A percentile compares a stretch with the other conserved stretches of the same genome.
These are phyloP conservation scores for Oncorhynchus gorbuscha DNA, from an alignment of 2,113 vertebrate genomes.

Conservation along the genomic window DNA sequence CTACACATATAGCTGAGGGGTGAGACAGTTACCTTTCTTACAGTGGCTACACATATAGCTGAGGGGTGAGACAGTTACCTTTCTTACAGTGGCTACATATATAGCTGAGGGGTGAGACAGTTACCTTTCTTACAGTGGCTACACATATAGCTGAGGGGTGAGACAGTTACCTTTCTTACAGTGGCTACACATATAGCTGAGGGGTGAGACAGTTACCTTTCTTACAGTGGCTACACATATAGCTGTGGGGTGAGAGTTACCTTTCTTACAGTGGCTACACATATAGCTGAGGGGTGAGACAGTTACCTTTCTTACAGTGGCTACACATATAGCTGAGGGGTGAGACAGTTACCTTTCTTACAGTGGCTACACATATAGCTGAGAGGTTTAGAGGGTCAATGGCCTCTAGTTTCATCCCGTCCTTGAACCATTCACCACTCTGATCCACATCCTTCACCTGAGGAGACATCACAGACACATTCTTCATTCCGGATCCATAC, in stretches of 20 bases:
- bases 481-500: background rate
- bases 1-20: too few relatives aligned
- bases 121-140: too few relatives aligned
- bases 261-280: conserved; percentile 75
- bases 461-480: conserved; percentile 8
- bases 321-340: conserved; percentile 76
- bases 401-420: conserved; percentile 98
- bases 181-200: too few relatives aligned
- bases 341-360: conserved; percentile 86
- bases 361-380: conserved; percentile 97
- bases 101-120: too few relatives aligned
- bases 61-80: too few relatives aligned
- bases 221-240: conserved; percentile 82
- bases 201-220: too few relatives aligned
- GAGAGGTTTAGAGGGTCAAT: conserved; percentile 98
- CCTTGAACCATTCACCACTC: conserved; percentile 94
- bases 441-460: conserved; percentile 95
- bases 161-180: too few relatives aligned
- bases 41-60: background rate
- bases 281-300: conserved; percentile 79
- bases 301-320: conserved; percentile 95
- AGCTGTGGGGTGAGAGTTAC: conserved; percentile 63
- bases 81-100: too few relatives aligned
- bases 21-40: conserved; percentile 75
- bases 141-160: too few relatives aligned